These are phyloP conservation scores for Bryconaethiops microstoma DNA, from an alignment of 2,797 vertebrate species.

Conservation along the genomic window DNA sequence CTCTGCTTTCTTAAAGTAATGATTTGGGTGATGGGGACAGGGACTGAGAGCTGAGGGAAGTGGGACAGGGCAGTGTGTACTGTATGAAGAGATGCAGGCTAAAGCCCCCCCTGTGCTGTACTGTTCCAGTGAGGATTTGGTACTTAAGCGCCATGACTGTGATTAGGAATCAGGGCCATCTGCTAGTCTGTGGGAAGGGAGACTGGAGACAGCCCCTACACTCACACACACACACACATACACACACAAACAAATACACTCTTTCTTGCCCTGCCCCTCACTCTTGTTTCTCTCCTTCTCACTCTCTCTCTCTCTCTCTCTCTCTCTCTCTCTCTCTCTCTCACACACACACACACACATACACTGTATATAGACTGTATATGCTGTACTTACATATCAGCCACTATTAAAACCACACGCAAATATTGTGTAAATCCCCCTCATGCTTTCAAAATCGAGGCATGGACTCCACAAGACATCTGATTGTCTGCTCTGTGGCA, in stretches of 20 bases:
- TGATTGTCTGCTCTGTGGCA: no score
- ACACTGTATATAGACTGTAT: no score
- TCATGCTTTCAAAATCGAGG: no score
- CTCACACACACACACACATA: background rate
- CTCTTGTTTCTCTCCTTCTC: no score
- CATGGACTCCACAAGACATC: no score
- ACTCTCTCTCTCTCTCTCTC: background rate
- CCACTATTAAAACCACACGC: no score
- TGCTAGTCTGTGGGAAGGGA: conserved; percentile 47
- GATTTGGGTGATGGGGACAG: background rate
- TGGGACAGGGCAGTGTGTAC: background rate
- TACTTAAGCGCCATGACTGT: conserved; percentile 51
- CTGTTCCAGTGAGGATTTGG: conserved; percentile 55
- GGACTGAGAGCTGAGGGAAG: background rate
- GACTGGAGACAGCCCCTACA: conserved; percentile 2
- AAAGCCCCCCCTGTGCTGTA: conserved; percentile 4
- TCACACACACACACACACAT: no score
- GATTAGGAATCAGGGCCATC: conserved; percentile 61
- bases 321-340: background rate
- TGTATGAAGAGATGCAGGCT: no score
- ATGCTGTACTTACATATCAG: no score
- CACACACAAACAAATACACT: background rate
- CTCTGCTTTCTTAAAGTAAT: conserved; percentile 9
- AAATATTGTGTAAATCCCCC: no score
- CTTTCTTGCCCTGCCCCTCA: background rate